These are phyloP conservation scores for Formica exsecta DNA, from an alignment of 1,140 invertebrate species.

Conservation along the genomic window DNA sequence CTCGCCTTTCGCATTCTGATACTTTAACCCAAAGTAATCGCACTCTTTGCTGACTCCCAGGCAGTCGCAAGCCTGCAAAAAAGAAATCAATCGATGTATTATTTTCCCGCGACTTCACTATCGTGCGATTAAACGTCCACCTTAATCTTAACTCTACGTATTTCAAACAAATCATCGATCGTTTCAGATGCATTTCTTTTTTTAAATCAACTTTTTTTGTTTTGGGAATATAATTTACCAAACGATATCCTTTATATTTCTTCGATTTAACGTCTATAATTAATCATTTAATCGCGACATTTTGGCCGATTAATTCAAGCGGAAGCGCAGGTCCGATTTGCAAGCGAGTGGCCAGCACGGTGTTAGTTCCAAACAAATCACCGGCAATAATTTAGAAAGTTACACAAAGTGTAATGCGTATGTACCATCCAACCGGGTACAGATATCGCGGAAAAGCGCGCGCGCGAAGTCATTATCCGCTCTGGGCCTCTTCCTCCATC, in stretches of 20 bases:
- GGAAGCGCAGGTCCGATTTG: slow-evolving; percentile 41
- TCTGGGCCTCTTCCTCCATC: background rate
- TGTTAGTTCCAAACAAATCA: slow-evolving; percentile 68
- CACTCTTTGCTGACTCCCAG: slow-evolving; percentile 94
- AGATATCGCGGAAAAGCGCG: slow-evolving; percentile 49
- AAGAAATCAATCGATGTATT: slow-evolving; percentile 38
- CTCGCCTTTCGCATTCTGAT: slow-evolving; percentile 90
- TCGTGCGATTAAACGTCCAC: background rate
- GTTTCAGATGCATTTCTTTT: background rate
- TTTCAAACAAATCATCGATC: background rate
- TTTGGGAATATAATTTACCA: slow-evolving; percentile 18
- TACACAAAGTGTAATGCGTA: slow-evolving; percentile 15
- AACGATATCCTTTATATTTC: background rate
- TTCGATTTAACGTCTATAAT: slow-evolving; percentile 44
- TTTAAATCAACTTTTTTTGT: slow-evolving; percentile 1
- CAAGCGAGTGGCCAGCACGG: slow-evolving; percentile 23
- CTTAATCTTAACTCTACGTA: background rate
- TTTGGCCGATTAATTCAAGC: slow-evolving; percentile 66
- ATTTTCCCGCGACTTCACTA: background rate
- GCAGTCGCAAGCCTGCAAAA: slow-evolving; percentile 92
- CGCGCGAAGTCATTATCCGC: slow-evolving; percentile 40
- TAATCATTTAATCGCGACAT: slow-evolving; percentile 63
- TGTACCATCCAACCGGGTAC: slow-evolving; percentile 5
- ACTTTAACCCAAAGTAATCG: slow-evolving; percentile 95
- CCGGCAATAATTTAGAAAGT: slow-evolving; percentile 74